Evolutionary conservation across 2,797 vertebrate species (phyloP), one percentile per base, ranked within the genome.

Genomic region (Anas flavirostris): DNA sequence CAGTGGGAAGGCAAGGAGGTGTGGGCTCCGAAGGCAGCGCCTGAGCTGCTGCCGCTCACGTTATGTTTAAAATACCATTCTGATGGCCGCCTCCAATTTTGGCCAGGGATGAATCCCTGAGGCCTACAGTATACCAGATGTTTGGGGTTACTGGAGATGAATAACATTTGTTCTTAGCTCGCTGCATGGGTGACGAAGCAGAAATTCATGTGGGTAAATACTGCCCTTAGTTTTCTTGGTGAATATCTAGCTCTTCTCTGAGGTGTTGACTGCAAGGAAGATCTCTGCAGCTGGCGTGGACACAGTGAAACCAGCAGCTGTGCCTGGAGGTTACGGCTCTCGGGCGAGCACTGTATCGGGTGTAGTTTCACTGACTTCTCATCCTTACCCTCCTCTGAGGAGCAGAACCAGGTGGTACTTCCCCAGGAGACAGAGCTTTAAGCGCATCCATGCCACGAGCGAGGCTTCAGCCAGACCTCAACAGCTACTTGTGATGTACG

Each of bases 281-380:
- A 76, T 80, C 46, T 79, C 43, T 77, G 64, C 80, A 94, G 77
- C 90, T 95, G 91, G 11, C 67, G 28, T 84, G 73, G 79, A 46
- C 63, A 21, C 73, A 33, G 33, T 60, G 93, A 94, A 95, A 95
- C 90, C 66, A 87, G 52, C 96, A 96, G 91, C 94, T 96, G 95
- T 90, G 82, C 80, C 48, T 52, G 60, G 70, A 90, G 88, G 75
- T 91, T 5, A 3, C 16, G 29, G 50, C 70, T 70, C 14, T 39
- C 58, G 15, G 74, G 56, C 80, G 63, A 33, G 55, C 1, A 0
- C 67, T 92, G 18, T 77, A 69, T 53, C 73, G 48, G 39, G 82
- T 74, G 58, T 75, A 0, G 0, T 31, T 82, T 82, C 33, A 5
- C 41, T 26, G 14, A 16, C 53, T 79, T 79, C 52, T 91, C 26